phyloP scores from a whole-genome alignment of 2,888 invertebrate genomes.

The Bombylius discolor region DNA sequence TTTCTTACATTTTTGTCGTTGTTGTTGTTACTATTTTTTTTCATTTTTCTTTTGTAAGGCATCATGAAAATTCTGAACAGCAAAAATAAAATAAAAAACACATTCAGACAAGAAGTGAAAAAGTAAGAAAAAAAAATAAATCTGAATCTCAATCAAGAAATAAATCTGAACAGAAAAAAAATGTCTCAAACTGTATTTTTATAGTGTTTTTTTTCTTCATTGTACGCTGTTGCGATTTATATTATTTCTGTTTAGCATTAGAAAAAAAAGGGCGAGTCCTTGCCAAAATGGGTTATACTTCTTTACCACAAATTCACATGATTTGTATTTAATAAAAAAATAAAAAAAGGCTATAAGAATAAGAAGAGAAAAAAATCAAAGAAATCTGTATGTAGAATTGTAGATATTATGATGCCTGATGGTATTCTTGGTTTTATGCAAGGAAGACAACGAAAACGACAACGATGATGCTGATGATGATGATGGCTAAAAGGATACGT shows the following conservation, averaged over 20 bases:
- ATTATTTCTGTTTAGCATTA: too few species aligned
- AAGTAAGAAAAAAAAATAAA: background rate
- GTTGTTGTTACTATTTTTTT: background rate
- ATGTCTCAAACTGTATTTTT: background rate
- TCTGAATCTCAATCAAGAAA: too few species aligned
- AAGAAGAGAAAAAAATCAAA: too few species aligned
- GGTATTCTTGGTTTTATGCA: too few species aligned
- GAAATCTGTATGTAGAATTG: background rate
- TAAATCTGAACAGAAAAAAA: background rate
- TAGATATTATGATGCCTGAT: too few species aligned
- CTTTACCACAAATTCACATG: background rate
- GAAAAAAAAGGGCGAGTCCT: background rate
- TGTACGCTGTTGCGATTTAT: background rate
- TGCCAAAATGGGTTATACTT: background rate
- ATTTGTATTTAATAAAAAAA: background rate
- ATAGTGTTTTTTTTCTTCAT: background rate
- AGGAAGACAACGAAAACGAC: too few species aligned
- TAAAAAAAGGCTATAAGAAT: background rate
- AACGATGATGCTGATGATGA: too few species aligned
- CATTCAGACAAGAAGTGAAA: background rate
- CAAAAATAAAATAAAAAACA: too few species aligned
- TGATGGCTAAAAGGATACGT: too few species aligned
- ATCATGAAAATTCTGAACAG: too few species aligned
- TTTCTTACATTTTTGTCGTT: background rate
- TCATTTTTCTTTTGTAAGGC: too few species aligned